Evolutionary conservation across 2,888 invertebrate species (phyloP).

Genomic region (Aphidoletes aphidimyza): DNA sequence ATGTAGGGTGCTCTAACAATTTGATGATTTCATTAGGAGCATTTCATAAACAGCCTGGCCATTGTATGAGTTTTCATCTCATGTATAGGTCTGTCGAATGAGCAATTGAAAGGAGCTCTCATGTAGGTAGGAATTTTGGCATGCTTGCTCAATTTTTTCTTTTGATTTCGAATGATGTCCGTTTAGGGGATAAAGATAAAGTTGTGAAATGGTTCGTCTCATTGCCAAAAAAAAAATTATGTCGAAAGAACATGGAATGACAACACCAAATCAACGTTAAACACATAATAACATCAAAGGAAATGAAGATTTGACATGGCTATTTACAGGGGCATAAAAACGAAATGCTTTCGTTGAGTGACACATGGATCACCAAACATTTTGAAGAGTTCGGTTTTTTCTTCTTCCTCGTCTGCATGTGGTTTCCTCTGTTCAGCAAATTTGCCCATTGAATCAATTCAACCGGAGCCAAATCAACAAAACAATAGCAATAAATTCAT

Average conservation of each 20-base stretch:
- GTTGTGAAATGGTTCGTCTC: neutral
- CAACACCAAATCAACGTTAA: constrained; percentile 18
- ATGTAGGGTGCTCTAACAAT: constrained; percentile 36
- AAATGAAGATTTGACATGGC: constrained; percentile 38
- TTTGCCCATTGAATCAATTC: neutral
- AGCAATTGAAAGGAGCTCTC: neutral
- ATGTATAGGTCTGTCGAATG: neutral
- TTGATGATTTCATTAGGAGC: constrained; percentile 44
- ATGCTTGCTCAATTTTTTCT: neutral
- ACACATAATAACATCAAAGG: constrained; percentile 45
- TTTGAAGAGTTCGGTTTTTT: neutral
- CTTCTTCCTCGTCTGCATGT: neutral
- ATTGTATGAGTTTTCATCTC: neutral
- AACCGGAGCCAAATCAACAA: neutral
- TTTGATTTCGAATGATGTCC: neutral
- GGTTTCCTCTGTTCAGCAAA: neutral
- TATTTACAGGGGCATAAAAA: neutral
- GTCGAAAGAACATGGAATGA: constrained; percentile 31
- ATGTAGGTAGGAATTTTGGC: constrained; percentile 8
- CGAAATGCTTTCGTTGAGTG: neutral
- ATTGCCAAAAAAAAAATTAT: neutral
- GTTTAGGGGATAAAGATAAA: neutral
- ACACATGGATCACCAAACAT: constrained; percentile 22
- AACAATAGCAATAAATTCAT: constrained; percentile 22
- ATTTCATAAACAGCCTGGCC: neutral